Evolutionary conservation across 2,113 vertebrate genomes (phyloP).

Genomic region (Podarcis cretensis): DNA sequence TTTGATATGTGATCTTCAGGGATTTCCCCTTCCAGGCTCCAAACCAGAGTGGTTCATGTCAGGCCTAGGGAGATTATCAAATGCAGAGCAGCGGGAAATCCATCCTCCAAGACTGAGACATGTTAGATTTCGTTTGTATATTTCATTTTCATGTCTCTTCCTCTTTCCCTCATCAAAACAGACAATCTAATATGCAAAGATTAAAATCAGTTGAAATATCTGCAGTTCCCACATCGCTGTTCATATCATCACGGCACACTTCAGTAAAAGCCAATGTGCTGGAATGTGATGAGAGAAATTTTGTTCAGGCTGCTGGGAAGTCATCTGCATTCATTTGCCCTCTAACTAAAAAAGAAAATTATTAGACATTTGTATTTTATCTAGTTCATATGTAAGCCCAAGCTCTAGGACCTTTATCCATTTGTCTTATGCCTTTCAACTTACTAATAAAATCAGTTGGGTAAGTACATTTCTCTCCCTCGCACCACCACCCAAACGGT

Average conservation of each 20-base stretch:
- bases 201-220: background rate
- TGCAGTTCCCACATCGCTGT: background rate
- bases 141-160: constrained; percentile 27
- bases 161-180: constrained; percentile 9
- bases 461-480: background rate
- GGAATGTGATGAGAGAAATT: constrained; percentile 13
- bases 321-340: background rate
- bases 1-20: constrained; percentile 52
- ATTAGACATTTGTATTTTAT: constrained; percentile 12
- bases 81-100: constrained; percentile 50
- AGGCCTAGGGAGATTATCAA: constrained; percentile 55
- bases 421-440: constrained; percentile 24
- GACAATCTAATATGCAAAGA: background rate
- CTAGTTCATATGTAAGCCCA: background rate
- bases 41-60: constrained; percentile 54
- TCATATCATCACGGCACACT: background rate
- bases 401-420: background rate
- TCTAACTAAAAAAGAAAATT: constrained; percentile 33
- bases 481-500: background rate
- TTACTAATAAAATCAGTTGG: background rate
- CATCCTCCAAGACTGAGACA: constrained; percentile 30
- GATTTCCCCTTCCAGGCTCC: constrained; percentile 45
- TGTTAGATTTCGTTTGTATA: background rate
- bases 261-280: background rate
- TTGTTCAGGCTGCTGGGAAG: constrained; percentile 33